Evolutionary conservation across 2,113 vertebrate genomes (phyloP).

Genomic region (Oryzias woworae): DNA sequence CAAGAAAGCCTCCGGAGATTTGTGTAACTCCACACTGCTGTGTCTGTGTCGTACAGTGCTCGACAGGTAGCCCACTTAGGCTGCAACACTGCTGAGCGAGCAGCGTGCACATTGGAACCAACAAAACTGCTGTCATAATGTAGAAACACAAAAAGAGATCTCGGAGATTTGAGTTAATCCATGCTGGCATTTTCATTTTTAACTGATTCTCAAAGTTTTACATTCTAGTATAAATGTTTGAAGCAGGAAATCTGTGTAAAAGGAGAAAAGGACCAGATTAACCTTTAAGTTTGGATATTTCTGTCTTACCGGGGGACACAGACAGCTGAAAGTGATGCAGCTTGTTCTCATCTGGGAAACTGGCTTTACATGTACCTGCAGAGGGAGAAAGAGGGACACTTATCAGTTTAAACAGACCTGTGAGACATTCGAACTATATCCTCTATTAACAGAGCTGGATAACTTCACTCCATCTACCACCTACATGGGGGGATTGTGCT

Average conservation of each 20-base stretch:
- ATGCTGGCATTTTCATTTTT: neutral
- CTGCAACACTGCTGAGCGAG: slow-evolving; percentile 46
- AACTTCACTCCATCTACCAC: too few relatives aligned
- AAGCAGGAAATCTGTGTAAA: neutral
- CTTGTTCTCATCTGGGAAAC: slow-evolving; percentile 93
- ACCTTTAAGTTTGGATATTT: neutral
- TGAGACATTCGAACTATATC: too few relatives aligned
- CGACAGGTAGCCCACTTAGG: slow-evolving; percentile 32
- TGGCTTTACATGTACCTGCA: slow-evolving; percentile 93
- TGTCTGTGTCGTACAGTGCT: slow-evolving; percentile 19
- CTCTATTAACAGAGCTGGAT: too few relatives aligned
- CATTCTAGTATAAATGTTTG: neutral
- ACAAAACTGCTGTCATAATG: slow-evolving; percentile 6
- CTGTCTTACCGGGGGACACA: slow-evolving; percentile 89
- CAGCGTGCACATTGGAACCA: slow-evolving; percentile 16
- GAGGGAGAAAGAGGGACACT: slow-evolving; percentile 2
- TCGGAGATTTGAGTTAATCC: neutral
- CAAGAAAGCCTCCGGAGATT: slow-evolving; percentile 15
- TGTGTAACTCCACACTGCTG: slow-evolving; percentile 27
- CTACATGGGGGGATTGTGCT: too few relatives aligned
- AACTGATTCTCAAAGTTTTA: neutral
- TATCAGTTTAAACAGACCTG: neutral
- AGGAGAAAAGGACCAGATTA: neutral
- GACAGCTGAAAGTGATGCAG: slow-evolving; percentile 92
- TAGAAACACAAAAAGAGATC: slow-evolving; percentile 11